phyloP scores from a whole-genome alignment of 2,113 vertebrate genomes.

The Procavia capensis region DNA sequence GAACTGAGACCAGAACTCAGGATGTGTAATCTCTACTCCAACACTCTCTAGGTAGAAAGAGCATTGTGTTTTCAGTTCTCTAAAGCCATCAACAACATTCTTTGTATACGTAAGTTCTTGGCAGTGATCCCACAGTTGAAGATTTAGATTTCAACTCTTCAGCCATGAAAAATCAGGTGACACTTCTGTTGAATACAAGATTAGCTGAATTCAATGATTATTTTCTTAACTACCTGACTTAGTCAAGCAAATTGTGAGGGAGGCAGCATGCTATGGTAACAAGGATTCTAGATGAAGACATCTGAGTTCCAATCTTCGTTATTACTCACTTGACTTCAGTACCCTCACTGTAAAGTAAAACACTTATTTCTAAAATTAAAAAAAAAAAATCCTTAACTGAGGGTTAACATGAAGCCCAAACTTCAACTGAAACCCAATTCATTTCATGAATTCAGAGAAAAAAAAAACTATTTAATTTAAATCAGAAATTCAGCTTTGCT shows the following conservation, averaged over 20 bases:
- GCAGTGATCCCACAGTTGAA: not conserved
- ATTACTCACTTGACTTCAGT: not conserved
- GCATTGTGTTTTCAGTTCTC: not conserved
- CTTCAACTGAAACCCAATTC: not conserved
- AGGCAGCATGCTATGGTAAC: not conserved
- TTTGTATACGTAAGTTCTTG: not conserved
- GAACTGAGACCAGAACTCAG: conserved; percentile 34
- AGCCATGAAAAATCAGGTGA: not conserved
- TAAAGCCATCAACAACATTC: not conserved
- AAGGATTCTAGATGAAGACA: not conserved
- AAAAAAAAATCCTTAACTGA: conserved; percentile 4
- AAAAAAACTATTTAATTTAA: not conserved
- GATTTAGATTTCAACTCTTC: conserved; percentile 35
- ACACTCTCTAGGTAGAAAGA: not conserved
- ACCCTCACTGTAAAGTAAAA: not conserved
- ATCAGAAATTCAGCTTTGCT: conserved; percentile 35
- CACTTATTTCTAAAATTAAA: conserved; percentile 5
- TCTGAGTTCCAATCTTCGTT: not conserved
- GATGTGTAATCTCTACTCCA: not conserved
- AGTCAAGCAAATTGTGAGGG: not conserved
- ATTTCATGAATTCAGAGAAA: conserved; percentile 49
- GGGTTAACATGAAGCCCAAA: not conserved
- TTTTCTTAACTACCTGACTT: conserved; percentile 20
- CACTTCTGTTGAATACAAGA: not conserved
- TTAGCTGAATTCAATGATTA: not conserved